A percentile compares a stretch with the other conserved stretches of the same genome.
Evolutionary conservation across 2,888 invertebrate species (phyloP).

Genomic region (Halocaridina rubra): DNA sequence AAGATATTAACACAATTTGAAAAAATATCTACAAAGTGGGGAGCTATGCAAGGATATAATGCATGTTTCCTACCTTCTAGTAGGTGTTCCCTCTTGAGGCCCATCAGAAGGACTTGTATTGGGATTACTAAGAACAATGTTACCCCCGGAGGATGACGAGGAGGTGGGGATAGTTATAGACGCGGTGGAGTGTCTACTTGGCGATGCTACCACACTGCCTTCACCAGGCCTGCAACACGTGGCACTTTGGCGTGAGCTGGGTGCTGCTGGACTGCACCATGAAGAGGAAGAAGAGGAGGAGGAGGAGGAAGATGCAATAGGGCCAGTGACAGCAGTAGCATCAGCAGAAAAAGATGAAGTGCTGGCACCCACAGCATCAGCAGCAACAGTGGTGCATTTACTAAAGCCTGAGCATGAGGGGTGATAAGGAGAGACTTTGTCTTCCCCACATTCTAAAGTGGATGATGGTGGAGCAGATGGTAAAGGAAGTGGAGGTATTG

Average conservation of each 20-base stretch:
- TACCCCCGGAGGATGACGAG: conserved; percentile 3
- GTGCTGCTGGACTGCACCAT: conserved; percentile 16
- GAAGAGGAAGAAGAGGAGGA: conserved; percentile 38
- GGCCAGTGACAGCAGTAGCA: background rate
- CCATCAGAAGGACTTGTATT: conserved; percentile 44
- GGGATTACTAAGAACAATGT: conserved; percentile 51
- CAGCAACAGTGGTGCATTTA: too few relatives aligned
- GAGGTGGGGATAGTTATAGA: conserved; percentile 25
- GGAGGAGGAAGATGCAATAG: background rate
- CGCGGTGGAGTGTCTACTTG: conserved; percentile 52
- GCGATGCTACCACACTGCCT: conserved; percentile 40
- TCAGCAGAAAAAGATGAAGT: too few relatives aligned
- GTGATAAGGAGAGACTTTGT: background rate
- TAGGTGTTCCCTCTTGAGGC: conserved; percentile 46
- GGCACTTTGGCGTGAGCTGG: conserved; percentile 57
- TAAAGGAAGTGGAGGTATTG: background rate
- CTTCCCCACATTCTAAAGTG: background rate
- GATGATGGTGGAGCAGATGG: background rate
- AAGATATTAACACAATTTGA: background rate
- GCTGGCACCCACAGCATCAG: background rate
- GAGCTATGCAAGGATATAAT: background rate
- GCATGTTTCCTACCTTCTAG: conserved; percentile 29
- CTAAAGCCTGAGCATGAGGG: too few relatives aligned
- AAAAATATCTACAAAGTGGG: background rate
- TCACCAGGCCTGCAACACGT: conserved; percentile 53